These are phyloP conservation scores for Stenodema calcarata DNA, from an alignment of 2,888 invertebrate species.

Conservation along the genomic window DNA sequence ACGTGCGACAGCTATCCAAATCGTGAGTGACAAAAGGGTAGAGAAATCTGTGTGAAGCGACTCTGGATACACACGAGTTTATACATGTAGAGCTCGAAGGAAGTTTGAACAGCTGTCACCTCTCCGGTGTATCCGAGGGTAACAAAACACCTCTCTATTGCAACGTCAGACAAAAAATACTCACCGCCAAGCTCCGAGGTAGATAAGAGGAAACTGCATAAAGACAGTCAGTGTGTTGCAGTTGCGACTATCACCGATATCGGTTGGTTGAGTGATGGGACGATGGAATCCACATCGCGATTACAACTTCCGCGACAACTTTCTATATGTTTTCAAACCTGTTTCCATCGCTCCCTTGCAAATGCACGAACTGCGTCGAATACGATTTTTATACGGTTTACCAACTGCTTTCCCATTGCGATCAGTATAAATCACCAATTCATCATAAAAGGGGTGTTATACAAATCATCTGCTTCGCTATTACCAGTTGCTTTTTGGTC, in stretches of 20 bases:
- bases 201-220: not conserved
- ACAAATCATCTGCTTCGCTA: no score
- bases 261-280: not conserved
- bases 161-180: not conserved
- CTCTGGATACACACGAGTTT: not conserved
- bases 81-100: not conserved
- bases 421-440: no score
- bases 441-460: no score
- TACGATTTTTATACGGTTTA: no score
- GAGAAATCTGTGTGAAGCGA: no score
- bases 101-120: slow-evolving; percentile 20
- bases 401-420: no score
- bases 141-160: not conserved
- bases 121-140: not conserved
- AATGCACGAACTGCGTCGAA: no score
- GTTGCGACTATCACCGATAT: not conserved
- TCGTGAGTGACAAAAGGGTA: no score
- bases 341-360: no score
- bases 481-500: no score
- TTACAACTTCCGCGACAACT: not conserved
- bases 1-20: no score
- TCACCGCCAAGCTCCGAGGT: not conserved
- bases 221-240: not conserved
- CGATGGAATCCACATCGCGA: not conserved
- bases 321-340: no score